Evolutionary conservation across 1,140 invertebrate genomes (phyloP), one percentile per base, ranked within the genome.

Genomic region (Ruditapes philippinarum): DNA sequence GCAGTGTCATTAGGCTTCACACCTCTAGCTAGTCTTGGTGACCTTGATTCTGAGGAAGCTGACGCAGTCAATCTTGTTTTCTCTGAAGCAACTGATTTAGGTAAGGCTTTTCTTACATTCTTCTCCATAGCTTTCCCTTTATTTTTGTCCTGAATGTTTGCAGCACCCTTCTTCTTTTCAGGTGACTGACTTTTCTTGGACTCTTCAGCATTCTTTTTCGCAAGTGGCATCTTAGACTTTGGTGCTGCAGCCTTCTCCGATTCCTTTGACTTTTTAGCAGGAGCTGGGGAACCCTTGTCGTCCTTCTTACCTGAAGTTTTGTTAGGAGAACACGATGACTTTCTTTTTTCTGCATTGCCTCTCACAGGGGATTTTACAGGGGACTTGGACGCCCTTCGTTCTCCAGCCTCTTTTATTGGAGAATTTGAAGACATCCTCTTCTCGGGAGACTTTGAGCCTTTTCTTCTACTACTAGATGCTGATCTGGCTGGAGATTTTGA

Each of bases 401-500:
- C 9, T 25, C 36, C 28, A 60, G 51, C 36, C 62, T 73, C 65
- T 40, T 60, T 85, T 68, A 57, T 36, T 17, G 83, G 49, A 57
- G 83, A 36, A 22, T 73, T 33, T 0, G 14, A 1, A 12, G 31
- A 25, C 40, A 3, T 51, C 2, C 45, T 84, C 49, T 84, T 51
- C 17, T 54, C 70, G 25, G 81, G 38, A 38, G 40, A 51, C 25
- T 76, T 76, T 28, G 40, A 57, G 3, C 22, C 4, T 1, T 5
- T 38, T 40, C n/a, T 76, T 38, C 22, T 74, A 42, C 36, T 54
- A 33, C 17, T 1, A 60, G 70, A 42, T 45, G 5, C 51, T 78
- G 70, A 73, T n/a, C 68, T 62, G 33, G 33, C 70, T 40, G 84
- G 84, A 78, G 84, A 87, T 31, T 87, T 87, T 42, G 84, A 87